phyloP scores from a whole-genome alignment of 64 coral and sea anemone species.

The Porites australiensis region DNA sequence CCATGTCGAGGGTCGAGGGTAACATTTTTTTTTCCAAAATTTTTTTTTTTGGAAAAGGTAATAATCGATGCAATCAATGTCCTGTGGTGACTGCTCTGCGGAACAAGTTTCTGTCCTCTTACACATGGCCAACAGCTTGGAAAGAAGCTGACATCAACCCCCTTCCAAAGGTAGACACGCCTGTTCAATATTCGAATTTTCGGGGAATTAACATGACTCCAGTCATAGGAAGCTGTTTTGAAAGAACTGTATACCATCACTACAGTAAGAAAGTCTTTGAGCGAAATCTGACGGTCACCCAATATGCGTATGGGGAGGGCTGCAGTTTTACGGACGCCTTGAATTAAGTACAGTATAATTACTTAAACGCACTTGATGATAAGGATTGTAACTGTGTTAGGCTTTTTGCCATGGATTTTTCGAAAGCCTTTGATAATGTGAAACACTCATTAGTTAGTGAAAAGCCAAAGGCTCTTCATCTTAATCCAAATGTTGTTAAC shows the following conservation, averaged over 20 bases:
- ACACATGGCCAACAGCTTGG: too few relatives aligned
- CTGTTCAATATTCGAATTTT: slow-evolving; percentile 18
- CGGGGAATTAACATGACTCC: slow-evolving; percentile 35
- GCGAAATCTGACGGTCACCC: slow-evolving; percentile 7
- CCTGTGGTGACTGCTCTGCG: too few relatives aligned
- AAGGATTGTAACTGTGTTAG: too few relatives aligned
- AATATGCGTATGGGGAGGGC: slow-evolving; percentile 44
- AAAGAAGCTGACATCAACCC: too few relatives aligned
- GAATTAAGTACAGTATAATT: slow-evolving; percentile 24
- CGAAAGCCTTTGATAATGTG: too few relatives aligned
- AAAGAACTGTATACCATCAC: slow-evolving; percentile 34
- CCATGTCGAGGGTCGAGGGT: too few relatives aligned
- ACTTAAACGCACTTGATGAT: not conserved
- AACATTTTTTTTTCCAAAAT: too few relatives aligned
- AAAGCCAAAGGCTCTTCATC: not conserved
- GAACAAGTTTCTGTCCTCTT: too few relatives aligned
- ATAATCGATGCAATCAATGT: too few relatives aligned
- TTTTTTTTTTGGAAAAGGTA: too few relatives aligned
- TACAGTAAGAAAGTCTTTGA: slow-evolving; percentile 24
- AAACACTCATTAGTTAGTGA: too few relatives aligned
- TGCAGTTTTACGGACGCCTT: slow-evolving; percentile 38
- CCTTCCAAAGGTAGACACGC: too few relatives aligned
- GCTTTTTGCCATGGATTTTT: not conserved
- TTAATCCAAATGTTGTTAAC: slow-evolving; percentile 22
- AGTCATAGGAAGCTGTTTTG: slow-evolving; percentile 65